phyloP scores from a whole-genome alignment of 2,113 vertebrate species.

The Cheirogaleus medius region DNA sequence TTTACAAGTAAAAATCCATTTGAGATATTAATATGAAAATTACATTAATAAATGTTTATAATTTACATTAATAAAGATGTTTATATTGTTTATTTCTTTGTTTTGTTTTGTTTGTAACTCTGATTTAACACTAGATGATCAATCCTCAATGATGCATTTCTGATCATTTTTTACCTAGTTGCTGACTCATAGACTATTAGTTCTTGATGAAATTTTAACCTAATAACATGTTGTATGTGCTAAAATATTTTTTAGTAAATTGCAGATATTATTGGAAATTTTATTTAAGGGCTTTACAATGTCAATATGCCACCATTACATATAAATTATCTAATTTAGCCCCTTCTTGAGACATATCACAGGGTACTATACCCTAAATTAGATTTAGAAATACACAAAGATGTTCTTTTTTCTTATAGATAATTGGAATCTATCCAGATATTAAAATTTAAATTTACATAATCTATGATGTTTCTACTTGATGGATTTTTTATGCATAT shows the following conservation, averaged over 20 bases:
- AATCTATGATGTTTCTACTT: background rate
- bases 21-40: background rate
- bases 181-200: background rate
- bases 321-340: background rate
- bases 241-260: background rate
- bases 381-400: background rate
- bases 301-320: background rate
- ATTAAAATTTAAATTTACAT: background rate
- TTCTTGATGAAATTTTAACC: background rate
- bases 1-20: background rate
- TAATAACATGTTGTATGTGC: background rate
- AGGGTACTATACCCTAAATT: background rate
- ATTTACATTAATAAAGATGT: background rate
- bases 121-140: background rate
- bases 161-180: background rate
- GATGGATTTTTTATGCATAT: background rate
- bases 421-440: background rate
- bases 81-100: too few relatives aligned
- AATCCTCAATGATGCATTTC: background rate
- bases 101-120: background rate
- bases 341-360: background rate
- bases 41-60: background rate
- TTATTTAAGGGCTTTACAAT: background rate
- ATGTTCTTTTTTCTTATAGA: background rate
- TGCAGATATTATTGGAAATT: background rate